Base-by-base conservation (phyloP, 2,888 invertebrate species). In the Hyposoter didymator region DNA sequence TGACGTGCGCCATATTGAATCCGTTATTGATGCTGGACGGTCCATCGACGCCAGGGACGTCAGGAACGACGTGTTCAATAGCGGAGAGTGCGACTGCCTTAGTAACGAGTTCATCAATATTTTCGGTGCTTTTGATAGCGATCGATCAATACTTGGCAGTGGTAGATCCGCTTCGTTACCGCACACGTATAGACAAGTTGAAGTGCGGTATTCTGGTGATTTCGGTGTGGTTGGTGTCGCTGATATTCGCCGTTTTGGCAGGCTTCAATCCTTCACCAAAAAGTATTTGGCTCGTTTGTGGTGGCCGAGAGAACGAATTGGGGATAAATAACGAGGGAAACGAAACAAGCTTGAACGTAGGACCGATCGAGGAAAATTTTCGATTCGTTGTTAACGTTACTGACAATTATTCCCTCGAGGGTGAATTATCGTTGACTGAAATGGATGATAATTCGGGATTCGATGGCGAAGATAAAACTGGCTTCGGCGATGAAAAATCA, bases 101-200 rank as follows among this genome's bases (percentile, higher is more conserved):
- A 76, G 94, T 95, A 39, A 95, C 95, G 78, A 94, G 95, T 0
- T 95, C 96, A 0, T 96, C 96, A 72, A 95, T 96, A 66, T 94
- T 96, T 80, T 95, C 96, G 74, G 95, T 96, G 7, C 94, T 96
- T 8, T 94, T 96, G 52, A 96, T 96, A 87, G 96, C 95, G 10
- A 92, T 96, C 78, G 96, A 96, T 90, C 95, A 96, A 89, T 96
- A 96, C 91, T 95, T 95, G 88, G 96, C 96, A 0, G 96, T 96
- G 12, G 95, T 96, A 66, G 96, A 96, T 85, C 96, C 96, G 0
- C 92, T 96, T 52, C 94, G 96, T 59, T 96, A 96, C 90, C 95
- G 96, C 85, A 95, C 95, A 84, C 94, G 95, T 83, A 94, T 95
- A 85, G 95, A 95, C 91, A 95, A 94, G 84, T 92, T 94, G 72